A percentile compares a stretch with the other conserved stretches of the same genome.
phyloP scores from a whole-genome alignment of 2,888 invertebrate species.

The Amblyjoppa fuscipennis region DNA sequence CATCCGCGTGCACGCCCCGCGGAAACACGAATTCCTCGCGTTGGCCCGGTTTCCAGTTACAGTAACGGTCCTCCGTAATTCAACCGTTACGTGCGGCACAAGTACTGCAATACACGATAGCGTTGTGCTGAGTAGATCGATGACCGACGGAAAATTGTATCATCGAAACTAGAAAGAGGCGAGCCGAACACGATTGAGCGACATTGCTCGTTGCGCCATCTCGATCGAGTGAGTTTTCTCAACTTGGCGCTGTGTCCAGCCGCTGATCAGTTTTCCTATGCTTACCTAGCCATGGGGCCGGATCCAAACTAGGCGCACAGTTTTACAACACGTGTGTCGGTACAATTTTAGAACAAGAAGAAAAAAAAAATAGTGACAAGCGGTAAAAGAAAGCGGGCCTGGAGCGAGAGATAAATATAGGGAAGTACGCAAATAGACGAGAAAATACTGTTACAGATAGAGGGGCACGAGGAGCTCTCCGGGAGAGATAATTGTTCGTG shows the following conservation, averaged over 20 bases:
- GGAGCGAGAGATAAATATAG: background rate
- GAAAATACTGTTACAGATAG: constrained; percentile 30
- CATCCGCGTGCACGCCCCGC: background rate
- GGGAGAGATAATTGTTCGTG: constrained; percentile 50
- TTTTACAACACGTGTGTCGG: background rate
- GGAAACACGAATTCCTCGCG: constrained; percentile 30
- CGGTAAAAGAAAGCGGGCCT: background rate
- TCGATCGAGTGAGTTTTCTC: too few relatives aligned
- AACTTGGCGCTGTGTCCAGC: too few relatives aligned
- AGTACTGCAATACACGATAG: background rate
- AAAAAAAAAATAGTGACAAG: background rate
- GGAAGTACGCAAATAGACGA: constrained; percentile 10
- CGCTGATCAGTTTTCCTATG: too few relatives aligned
- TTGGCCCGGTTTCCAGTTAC: constrained; percentile 38
- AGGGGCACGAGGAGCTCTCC: constrained; percentile 15
- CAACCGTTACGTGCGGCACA: background rate
- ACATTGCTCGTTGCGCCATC: too few relatives aligned
- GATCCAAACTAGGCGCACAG: too few relatives aligned
- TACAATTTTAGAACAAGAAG: background rate
- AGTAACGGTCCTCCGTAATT: constrained; percentile 38
- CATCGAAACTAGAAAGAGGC: background rate
- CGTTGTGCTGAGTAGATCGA: background rate
- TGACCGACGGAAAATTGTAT: background rate
- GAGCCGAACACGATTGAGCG: background rate
- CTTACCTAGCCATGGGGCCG: too few relatives aligned